phyloP scores from a whole-genome alignment of 1,140 invertebrate species.

The Drosophila arawakana region DNA sequence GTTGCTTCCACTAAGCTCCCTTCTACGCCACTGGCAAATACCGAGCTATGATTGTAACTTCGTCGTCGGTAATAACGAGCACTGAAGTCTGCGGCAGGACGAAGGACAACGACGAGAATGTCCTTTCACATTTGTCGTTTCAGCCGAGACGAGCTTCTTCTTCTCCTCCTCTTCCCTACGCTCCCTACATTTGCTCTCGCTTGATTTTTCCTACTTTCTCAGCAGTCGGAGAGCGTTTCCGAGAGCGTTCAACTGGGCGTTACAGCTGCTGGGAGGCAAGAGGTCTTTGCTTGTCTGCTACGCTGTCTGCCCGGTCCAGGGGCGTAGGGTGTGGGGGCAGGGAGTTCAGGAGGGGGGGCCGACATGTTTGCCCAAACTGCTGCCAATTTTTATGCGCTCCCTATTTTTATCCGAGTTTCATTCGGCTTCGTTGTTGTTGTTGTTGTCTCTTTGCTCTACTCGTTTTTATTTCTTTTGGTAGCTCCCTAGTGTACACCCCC shows the following conservation, averaged over 20 bases:
- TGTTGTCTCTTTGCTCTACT: not conserved
- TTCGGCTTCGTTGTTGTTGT: conserved; percentile 38
- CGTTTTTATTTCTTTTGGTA: conserved; percentile 25
- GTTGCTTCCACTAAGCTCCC: not conserved
- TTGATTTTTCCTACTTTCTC: conserved; percentile 19
- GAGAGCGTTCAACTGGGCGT: conserved; percentile 2
- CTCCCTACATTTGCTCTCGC: conserved; percentile 8
- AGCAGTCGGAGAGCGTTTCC: not conserved
- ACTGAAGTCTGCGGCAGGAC: conserved; percentile 38
- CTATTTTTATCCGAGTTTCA: conserved; percentile 57
- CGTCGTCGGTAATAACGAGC: conserved; percentile 61
- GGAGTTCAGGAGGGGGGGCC: no score
- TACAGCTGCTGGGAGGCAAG: not conserved
- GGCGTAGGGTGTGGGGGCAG: no score
- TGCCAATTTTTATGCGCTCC: conserved; percentile 82
- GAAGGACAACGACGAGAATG: conserved; percentile 68
- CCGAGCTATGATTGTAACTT: conserved; percentile 54
- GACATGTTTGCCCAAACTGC: conserved; percentile 59
- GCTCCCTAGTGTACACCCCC: conserved; percentile 21
- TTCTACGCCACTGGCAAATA: not conserved
- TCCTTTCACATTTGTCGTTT: conserved; percentile 82
- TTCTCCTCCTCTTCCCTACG: not conserved
- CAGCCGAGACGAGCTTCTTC: conserved; percentile 61
- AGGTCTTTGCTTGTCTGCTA: conserved; percentile 72
- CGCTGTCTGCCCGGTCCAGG: conserved; percentile 62